Evolutionary conservation across 1,140 invertebrate species (phyloP).

Genomic region (Drosophila malerkotliana): DNA sequence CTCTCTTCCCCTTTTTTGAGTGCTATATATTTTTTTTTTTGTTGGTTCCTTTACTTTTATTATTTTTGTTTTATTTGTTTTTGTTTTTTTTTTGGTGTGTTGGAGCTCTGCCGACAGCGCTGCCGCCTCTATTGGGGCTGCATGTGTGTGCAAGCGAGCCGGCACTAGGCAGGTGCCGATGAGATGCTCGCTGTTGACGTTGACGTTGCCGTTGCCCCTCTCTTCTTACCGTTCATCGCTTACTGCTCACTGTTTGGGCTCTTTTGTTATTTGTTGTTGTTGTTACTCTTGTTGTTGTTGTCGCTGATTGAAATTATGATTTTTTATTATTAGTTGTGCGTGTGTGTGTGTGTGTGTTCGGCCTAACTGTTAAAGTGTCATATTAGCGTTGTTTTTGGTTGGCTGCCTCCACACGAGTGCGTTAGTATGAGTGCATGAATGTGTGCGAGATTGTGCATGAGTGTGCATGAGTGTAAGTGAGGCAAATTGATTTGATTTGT

Average conservation of each 20-base stretch:
- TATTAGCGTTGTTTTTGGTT: conserved; percentile 82
- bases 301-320: conserved; percentile 81
- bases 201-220: no score
- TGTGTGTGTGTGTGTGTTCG: conserved; percentile 46
- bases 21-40: conserved; percentile 22
- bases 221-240: background rate
- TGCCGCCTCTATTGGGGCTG: conserved; percentile 31
- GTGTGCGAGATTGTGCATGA: conserved; percentile 10
- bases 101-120: conserved; percentile 25
- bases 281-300: conserved; percentile 60
- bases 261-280: conserved; percentile 32
- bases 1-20: conserved; percentile 51
- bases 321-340: conserved; percentile 80
- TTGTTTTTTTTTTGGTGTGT: background rate
- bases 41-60: conserved; percentile 20
- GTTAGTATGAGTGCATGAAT: conserved; percentile 22
- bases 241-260: conserved; percentile 1
- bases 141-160: conserved; percentile 71
- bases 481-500: conserved; percentile 81
- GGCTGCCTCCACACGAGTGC: conserved; percentile 55
- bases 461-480: conserved; percentile 23
- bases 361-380: conserved; percentile 81
- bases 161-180: conserved; percentile 75
- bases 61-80: conserved; percentile 36
- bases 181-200: conserved; percentile 22